Evolutionary conservation across 2,888 invertebrate genomes (phyloP), one percentile per base, ranked within the genome.

Genomic region (Drosophila longiperda): DNA sequence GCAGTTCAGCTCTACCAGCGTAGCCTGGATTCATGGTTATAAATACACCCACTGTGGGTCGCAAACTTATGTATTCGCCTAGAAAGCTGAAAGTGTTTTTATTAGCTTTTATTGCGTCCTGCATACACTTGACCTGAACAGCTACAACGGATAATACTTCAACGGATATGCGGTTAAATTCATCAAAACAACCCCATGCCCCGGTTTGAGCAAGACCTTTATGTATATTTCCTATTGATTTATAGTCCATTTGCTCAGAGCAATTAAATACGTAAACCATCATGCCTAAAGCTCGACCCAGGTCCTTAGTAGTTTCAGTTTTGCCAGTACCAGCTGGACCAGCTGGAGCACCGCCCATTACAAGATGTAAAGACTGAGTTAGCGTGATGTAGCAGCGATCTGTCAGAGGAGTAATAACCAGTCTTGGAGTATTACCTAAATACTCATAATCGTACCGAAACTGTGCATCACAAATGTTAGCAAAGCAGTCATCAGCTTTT

Each of bases 261-360:
- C 98, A 98, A 93, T 98, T 98, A 93, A 98, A 98, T n/a, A 98
- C 98, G 89, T 98, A 98, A 8, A 98, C 98, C 98, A 98, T 98
- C 91, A 98, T 96, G 48, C 98, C 99, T 3, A 99, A 94, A 15
- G 98, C 98, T 91, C 98, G 95, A 2, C 98, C 99, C 81, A 99
- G 94, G 94, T 99, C 99, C 93, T 99, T 99, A 0, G 98, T 99
- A 0, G 99, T 99, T 94, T 99, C 99, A 0, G 98, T 99, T 94
- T 99, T 99, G 0, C 48, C 48, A 15, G 48, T 38, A 3, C 36
- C 36, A 38, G 48, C 48, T 20, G 92, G 92, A 0, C 98, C 98
- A 3, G 98, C 98, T 0, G 99, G 98, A 1, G 98, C 98, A n/a
- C 98, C 98, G 59, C 98, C 98, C 98, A 99, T 98, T 71, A 97